phyloP scores from a whole-genome alignment of 2,888 invertebrate genomes.

The Parasteatoda lunata region DNA sequence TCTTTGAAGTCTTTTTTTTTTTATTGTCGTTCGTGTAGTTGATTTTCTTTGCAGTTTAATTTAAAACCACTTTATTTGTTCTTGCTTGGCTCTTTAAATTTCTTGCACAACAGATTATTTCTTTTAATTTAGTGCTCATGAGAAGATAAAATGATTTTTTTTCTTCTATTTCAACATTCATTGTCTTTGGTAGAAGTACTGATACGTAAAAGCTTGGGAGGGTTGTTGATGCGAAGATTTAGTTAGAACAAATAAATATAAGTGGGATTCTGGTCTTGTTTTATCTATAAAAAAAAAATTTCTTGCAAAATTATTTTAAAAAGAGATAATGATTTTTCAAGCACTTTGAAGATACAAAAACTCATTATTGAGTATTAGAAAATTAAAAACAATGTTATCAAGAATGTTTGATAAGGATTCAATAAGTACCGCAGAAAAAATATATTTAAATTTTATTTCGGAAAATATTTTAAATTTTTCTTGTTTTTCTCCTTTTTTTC shows the following conservation, averaged over 20 bases:
- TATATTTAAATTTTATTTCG: too few species aligned
- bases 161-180: conserved; percentile 3
- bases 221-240: not conserved
- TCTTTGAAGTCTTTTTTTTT: conserved; percentile 44
- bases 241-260: not conserved
- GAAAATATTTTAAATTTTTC: too few species aligned
- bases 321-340: too few species aligned
- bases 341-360: too few species aligned
- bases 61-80: conserved; percentile 20
- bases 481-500: too few species aligned
- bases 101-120: not conserved
- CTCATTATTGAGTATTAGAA: too few species aligned
- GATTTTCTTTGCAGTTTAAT: conserved; percentile 22
- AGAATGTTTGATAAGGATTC: too few species aligned
- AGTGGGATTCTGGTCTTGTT: not conserved
- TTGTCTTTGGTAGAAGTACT: conserved; percentile 15
- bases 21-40: conserved; percentile 4
- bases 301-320: too few species aligned
- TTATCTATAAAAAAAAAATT: too few species aligned
- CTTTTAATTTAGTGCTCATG: not conserved
- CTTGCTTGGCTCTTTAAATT: conserved; percentile 6
- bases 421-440: too few species aligned
- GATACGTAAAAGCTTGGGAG: not conserved
- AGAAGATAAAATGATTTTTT: not conserved
- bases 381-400: too few species aligned